phyloP scores from a whole-genome alignment of 1,140 invertebrate genomes.

The Ips nitidus region DNA sequence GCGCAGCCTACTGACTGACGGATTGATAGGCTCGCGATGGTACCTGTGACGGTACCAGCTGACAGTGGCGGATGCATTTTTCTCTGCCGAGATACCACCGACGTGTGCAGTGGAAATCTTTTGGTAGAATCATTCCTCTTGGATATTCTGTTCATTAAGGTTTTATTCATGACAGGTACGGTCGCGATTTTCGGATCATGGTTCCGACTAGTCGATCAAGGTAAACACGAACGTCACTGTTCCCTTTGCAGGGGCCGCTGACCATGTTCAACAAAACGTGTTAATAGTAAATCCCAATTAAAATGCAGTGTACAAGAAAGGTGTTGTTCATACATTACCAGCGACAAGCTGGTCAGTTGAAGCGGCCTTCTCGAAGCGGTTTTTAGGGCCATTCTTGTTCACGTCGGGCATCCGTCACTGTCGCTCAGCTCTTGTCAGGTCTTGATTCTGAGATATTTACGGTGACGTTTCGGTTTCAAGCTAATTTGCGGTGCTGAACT shows the following conservation, averaged over 20 bases:
- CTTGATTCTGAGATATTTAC: slow-evolving; percentile 20
- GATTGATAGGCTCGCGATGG: slow-evolving; percentile 41
- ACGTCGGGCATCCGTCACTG: slow-evolving; percentile 34
- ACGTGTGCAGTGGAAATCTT: too few species aligned
- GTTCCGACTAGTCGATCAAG: too few species aligned
- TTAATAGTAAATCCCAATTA: slow-evolving; percentile 52
- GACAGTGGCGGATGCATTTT: slow-evolving; percentile 17
- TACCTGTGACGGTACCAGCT: slow-evolving; percentile 12
- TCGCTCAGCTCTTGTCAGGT: slow-evolving; percentile 30
- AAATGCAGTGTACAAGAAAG: slow-evolving; percentile 47
- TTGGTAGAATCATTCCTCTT: background rate
- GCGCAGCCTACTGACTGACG: slow-evolving; percentile 37
- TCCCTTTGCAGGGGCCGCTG: slow-evolving; percentile 17
- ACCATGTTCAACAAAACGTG: slow-evolving; percentile 45
- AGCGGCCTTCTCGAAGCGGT: slow-evolving; percentile 36
- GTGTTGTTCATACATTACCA: slow-evolving; percentile 50
- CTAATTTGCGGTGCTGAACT: too few species aligned
- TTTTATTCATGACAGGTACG: too few species aligned
- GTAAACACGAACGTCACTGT: slow-evolving; percentile 19
- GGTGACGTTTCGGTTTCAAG: slow-evolving; percentile 12
- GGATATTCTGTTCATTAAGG: too few species aligned
- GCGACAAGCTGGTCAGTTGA: slow-evolving; percentile 41
- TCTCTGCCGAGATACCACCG: background rate
- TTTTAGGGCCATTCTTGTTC: slow-evolving; percentile 34
- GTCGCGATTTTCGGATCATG: too few species aligned